phyloP scores from a whole-genome alignment of 2,888 invertebrate species.

The Apodemia mormo region DNA sequence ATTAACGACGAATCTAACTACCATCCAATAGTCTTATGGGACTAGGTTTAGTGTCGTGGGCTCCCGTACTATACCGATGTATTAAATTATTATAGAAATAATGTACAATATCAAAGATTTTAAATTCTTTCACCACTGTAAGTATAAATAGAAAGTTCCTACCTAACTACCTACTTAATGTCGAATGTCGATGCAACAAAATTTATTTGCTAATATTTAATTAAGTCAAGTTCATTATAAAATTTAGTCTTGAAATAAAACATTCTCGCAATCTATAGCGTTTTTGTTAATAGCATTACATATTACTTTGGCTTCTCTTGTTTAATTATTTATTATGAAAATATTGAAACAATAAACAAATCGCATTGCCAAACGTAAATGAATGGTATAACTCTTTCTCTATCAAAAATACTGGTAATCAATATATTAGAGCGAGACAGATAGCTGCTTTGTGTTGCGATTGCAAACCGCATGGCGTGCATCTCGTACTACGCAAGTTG shows the following conservation, averaged over 20 bases:
- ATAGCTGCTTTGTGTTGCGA: slow-evolving; percentile 41
- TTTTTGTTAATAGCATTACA: slow-evolving; percentile 33
- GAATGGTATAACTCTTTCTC: slow-evolving; percentile 67
- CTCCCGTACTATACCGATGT: too few species aligned
- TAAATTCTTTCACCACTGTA: too few species aligned
- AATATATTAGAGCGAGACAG: slow-evolving; percentile 57
- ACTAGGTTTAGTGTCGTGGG: too few species aligned
- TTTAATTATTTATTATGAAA: slow-evolving; percentile 50
- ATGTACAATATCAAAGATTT: too few species aligned
- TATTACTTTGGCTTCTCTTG: slow-evolving; percentile 40
- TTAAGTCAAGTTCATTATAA: slow-evolving; percentile 23
- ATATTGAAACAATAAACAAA: slow-evolving; percentile 59
- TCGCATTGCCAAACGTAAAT: slow-evolving; percentile 75
- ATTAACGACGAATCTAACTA: too few species aligned
- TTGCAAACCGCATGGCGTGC: slow-evolving; percentile 64
- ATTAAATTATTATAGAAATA: too few species aligned
- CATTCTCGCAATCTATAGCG: slow-evolving; percentile 37
- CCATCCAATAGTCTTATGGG: too few species aligned
- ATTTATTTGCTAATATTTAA: slow-evolving; percentile 7
- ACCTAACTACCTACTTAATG: too few species aligned
- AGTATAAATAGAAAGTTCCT: background rate
- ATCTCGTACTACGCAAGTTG: slow-evolving; percentile 79
- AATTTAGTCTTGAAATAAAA: slow-evolving; percentile 35
- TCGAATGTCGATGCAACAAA: background rate
- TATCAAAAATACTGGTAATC: slow-evolving; percentile 40